A percentile compares a stretch with the other conserved stretches of the same genome.
phyloP scores from a whole-genome alignment of 2,888 invertebrate species.

The Oscheius sp. region DNA sequence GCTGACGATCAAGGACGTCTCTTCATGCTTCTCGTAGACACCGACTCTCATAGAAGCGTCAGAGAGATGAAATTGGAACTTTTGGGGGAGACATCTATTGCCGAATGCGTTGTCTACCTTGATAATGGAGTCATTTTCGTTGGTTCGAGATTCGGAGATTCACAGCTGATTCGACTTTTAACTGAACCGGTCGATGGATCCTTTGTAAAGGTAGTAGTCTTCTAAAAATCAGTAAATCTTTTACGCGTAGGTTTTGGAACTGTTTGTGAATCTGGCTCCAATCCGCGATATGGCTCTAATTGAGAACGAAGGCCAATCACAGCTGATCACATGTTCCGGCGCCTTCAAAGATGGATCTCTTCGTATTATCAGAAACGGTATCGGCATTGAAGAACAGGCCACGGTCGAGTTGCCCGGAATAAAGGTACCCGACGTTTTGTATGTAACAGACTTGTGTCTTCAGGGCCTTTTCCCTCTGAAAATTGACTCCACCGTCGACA shows the following conservation, averaged over 20 bases:
- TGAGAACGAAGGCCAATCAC: slow-evolving; percentile 87
- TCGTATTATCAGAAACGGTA: slow-evolving; percentile 95
- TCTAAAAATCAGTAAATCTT: not conserved
- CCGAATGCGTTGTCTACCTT: slow-evolving; percentile 95
- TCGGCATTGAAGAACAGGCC: slow-evolving; percentile 89
- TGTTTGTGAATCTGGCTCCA: slow-evolving; percentile 95
- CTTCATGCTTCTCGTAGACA: slow-evolving; percentile 93
- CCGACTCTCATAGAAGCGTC: slow-evolving; percentile 74
- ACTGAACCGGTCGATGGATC: slow-evolving; percentile 77
- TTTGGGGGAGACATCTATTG: slow-evolving; percentile 79
- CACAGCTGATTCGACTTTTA: slow-evolving; percentile 83
- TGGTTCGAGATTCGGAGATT: slow-evolving; percentile 95
- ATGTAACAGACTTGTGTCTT: not conserved
- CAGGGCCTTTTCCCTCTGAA: slow-evolving; percentile 46
- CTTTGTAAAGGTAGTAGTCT: slow-evolving; percentile 82
- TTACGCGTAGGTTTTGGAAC: slow-evolving; percentile 81
- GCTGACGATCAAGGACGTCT: slow-evolving; percentile 94
- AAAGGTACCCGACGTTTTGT: slow-evolving; percentile 78
- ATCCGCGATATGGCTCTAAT: slow-evolving; percentile 79
- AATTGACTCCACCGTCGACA: slow-evolving; percentile 76
- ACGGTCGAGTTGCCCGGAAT: slow-evolving; percentile 93
- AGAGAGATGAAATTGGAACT: slow-evolving; percentile 54
- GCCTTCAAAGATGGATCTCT: slow-evolving; percentile 96
- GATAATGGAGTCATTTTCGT: slow-evolving; percentile 96
- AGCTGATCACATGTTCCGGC: slow-evolving; percentile 96